phyloP scores from a whole-genome alignment of 2,113 vertebrate species.

The Symphodus melops region DNA sequence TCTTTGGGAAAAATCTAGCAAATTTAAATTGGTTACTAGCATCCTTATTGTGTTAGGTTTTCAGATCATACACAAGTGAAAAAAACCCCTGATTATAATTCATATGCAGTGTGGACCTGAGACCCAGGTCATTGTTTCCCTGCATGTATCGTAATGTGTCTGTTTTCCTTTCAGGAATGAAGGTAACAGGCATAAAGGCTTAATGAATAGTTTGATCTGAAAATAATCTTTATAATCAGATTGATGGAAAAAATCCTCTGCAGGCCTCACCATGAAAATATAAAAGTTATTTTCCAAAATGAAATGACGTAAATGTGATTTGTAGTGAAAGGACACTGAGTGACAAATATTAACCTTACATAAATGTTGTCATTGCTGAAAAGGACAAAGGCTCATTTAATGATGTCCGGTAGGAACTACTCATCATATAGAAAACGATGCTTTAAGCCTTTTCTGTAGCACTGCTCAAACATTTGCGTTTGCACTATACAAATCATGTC shows the following conservation, averaged over 20 bases:
- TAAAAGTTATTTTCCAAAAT: not conserved
- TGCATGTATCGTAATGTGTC: too few species aligned
- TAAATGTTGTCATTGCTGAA: not conserved
- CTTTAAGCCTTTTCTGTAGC: not conserved
- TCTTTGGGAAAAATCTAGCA: too few species aligned
- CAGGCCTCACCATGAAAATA: too few species aligned
- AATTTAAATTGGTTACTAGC: too few species aligned
- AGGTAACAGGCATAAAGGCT: not conserved
- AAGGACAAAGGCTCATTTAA: not conserved
- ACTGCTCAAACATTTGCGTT: not conserved
- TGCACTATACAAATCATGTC: not conserved
- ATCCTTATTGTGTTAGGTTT: too few species aligned
- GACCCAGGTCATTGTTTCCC: not conserved
- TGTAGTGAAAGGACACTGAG: not conserved
- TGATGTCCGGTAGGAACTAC: not conserved
- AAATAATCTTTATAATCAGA: not conserved
- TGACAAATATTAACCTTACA: not conserved
- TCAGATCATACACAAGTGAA: too few species aligned
- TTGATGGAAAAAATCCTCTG: not conserved
- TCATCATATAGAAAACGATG: not conserved
- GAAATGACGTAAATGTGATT: not conserved
- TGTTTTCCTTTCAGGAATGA: not conserved
- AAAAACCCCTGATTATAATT: too few species aligned
- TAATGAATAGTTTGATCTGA: not conserved
- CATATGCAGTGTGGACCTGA: not conserved